These are phyloP conservation scores for Hedychridium roseum DNA, from an alignment of 2,888 invertebrate species.

Conservation along the genomic window DNA sequence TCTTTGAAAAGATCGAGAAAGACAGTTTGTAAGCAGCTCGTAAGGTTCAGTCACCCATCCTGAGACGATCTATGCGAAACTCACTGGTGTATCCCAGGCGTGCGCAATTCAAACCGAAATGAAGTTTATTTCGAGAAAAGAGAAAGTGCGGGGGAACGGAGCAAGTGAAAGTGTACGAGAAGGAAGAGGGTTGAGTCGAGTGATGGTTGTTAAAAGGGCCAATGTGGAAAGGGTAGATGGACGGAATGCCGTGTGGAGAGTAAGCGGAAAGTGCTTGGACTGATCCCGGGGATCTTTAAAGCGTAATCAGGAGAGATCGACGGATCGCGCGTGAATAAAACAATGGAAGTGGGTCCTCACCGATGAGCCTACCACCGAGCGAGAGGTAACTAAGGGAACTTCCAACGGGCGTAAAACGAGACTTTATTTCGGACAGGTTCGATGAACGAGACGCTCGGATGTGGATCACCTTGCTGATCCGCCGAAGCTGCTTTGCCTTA, in stretches of 20 bases:
- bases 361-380: not conserved
- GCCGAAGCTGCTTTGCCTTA: too few species aligned
- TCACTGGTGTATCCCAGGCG: too few species aligned
- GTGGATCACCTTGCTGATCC: too few species aligned
- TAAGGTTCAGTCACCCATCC: too few species aligned
- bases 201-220: not conserved
- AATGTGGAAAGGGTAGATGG: not conserved
- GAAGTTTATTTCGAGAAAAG: too few species aligned
- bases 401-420: slow-evolving; percentile 11
- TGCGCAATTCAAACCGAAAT: too few species aligned
- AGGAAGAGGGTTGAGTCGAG: not conserved
- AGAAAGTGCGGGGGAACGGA: too few species aligned
- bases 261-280: slow-evolving; percentile 8
- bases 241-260: not conserved
- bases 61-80: too few species aligned
- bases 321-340: slow-evolving; percentile 36
- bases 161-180: too few species aligned
- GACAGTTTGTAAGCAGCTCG: too few species aligned
- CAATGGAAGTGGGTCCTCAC: slow-evolving; percentile 15
- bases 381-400: not conserved
- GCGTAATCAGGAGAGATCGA: slow-evolving; percentile 34
- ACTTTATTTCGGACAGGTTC: slow-evolving; percentile 20
- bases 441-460: slow-evolving; percentile 36
- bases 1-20: too few species aligned
- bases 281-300: slow-evolving; percentile 24